These are phyloP conservation scores for Salmo trutta DNA, from an alignment of 2,797 vertebrate genomes.

Conservation along the genomic window DNA sequence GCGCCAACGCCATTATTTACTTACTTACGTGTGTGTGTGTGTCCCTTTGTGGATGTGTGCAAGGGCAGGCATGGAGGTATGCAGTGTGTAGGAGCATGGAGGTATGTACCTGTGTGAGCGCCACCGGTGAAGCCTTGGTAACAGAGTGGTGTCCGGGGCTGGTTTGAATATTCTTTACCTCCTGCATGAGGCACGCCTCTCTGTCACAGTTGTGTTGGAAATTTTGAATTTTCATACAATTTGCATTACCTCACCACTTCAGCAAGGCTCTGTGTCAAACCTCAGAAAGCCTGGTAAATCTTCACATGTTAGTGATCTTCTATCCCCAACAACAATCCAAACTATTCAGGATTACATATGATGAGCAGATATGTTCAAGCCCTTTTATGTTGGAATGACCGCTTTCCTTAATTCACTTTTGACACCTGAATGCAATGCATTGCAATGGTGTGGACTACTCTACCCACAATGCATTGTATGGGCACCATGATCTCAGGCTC, in stretches of 20 bases:
- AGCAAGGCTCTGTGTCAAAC: background rate
- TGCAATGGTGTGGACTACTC: background rate
- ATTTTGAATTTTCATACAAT: too few relatives aligned
- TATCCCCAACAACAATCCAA: background rate
- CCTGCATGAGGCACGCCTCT: too few relatives aligned
- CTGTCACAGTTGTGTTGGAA: too few relatives aligned
- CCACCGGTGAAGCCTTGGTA: too few relatives aligned
- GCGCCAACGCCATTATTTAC: background rate
- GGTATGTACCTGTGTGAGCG: background rate
- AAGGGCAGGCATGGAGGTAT: background rate
- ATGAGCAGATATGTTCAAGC: background rate
- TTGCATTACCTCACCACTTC: background rate
- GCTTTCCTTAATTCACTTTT: background rate
- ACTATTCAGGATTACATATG: background rate
- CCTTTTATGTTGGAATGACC: background rate
- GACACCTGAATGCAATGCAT: background rate
- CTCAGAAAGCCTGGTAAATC: background rate
- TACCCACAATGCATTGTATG: conserved; percentile 9
- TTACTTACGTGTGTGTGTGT: conserved; percentile 1
- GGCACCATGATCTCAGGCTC: conserved; percentile 12
- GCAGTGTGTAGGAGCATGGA: background rate
- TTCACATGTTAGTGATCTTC: background rate
- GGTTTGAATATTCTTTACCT: background rate
- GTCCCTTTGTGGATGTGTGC: background rate
- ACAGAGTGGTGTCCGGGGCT: background rate